Conservation (phyloP, 1,140 invertebrate genomes). For the Zophobas atratus region DNA sequence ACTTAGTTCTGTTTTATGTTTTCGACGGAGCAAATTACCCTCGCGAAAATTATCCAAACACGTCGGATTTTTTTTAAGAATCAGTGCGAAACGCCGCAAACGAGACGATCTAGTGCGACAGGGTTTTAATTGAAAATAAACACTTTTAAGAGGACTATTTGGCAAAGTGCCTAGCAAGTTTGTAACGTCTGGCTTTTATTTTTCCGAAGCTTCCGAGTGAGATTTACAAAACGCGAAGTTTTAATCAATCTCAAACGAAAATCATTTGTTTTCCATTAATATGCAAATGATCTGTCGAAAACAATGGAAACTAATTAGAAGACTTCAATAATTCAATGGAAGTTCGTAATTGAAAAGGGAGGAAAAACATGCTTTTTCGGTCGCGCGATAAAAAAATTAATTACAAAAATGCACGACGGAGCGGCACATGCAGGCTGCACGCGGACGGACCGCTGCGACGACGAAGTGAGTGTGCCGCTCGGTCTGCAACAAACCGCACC, state of each 20-base stretch:
- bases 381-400: too few relatives aligned
- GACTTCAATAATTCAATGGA: constrained; percentile 23
- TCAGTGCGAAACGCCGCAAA: background rate
- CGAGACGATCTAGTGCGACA: background rate
- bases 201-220: background rate
- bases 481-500: too few relatives aligned
- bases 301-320: constrained; percentile 36
- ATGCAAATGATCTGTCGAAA: constrained; percentile 40
- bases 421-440: too few relatives aligned
- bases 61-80: too few relatives aligned
- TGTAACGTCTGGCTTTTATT: constrained; percentile 9
- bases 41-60: too few relatives aligned
- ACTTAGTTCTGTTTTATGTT: too few relatives aligned
- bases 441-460: too few relatives aligned
- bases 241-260: constrained; percentile 15
- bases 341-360: constrained; percentile 25
- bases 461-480: too few relatives aligned
- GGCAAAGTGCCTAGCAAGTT: constrained; percentile 16
- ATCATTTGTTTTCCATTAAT: constrained; percentile 33
- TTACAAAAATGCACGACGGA: too few relatives aligned
- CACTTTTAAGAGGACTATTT: constrained; percentile 11
- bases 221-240: constrained; percentile 18
- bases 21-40: too few relatives aligned
- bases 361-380: background rate
- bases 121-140: constrained; percentile 21